Conservation (phyloP, 2,888 invertebrate species). For the Epinotia nisella region DNA sequence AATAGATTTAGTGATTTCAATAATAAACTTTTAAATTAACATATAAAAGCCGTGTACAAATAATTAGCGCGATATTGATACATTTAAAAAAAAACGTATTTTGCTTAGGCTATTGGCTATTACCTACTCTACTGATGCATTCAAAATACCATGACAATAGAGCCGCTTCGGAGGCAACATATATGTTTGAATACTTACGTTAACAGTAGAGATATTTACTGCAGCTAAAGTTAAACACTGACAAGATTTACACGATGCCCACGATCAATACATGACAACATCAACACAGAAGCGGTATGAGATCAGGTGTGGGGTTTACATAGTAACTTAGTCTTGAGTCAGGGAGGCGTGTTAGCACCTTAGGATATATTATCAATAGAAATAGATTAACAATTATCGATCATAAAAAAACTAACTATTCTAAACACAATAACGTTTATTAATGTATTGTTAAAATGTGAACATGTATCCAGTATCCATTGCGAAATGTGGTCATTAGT, state of each 20-base stretch:
- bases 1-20: too few species aligned
- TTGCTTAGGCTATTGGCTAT: too few species aligned
- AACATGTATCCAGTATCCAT: background rate
- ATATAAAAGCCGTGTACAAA: too few species aligned
- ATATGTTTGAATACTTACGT: too few species aligned
- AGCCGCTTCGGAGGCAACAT: too few species aligned
- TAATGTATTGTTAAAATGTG: constrained; percentile 8
- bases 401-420: background rate
- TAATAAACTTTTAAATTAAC: too few species aligned
- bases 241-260: background rate
- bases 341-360: constrained; percentile 16
- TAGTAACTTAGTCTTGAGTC: constrained; percentile 17
- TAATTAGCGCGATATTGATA: too few species aligned
- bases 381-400: constrained; percentile 17
- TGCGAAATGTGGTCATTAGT: constrained; percentile 1
- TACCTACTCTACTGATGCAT: too few species aligned
- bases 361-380: constrained; percentile 1
- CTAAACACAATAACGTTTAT: constrained; percentile 2
- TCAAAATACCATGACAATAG: too few species aligned
- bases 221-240: background rate
- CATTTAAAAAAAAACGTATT: too few species aligned
- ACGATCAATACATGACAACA: background rate
- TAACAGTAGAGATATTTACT: background rate
- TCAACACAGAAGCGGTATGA: constrained; percentile 6
- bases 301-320: background rate